phyloP scores from a whole-genome alignment of 2,113 vertebrate genomes.

The Prunella himalayana region DNA sequence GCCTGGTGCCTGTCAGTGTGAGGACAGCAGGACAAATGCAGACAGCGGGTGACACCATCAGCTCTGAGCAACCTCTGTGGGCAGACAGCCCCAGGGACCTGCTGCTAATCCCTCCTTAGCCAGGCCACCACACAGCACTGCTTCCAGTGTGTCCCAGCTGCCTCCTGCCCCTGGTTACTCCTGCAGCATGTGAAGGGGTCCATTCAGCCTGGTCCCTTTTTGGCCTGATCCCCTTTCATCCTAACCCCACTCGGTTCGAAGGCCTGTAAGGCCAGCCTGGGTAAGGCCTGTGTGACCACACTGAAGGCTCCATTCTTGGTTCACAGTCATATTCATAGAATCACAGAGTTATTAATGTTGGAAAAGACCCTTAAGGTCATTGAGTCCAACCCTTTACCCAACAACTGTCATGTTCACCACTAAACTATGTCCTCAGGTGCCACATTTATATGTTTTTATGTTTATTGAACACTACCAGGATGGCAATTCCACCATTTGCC shows the following conservation, averaged over 20 bases:
- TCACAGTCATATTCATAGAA: neutral
- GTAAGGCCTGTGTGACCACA: too few relatives aligned
- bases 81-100: neutral
- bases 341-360: neutral
- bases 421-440: neutral
- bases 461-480: neutral
- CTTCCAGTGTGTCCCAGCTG: neutral
- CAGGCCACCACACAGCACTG: neutral
- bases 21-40: neutral
- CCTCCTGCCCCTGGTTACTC: neutral
- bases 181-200: rapidly evolving
- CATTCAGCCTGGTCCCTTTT: neutral
- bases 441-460: neutral
- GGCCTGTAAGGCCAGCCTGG: neutral
- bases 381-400: neutral
- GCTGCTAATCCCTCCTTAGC: neutral
- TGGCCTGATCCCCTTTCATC: rapidly evolving
- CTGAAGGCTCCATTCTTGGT: neutral
- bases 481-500: neutral
- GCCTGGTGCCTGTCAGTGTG: rapidly evolving
- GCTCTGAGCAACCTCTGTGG: neutral
- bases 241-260: rapidly evolving
- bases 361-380: neutral
- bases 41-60: neutral
- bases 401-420: neutral